Conservation (phyloP, 2,113 vertebrate genomes). For the Stigmatopora argus region DNA sequence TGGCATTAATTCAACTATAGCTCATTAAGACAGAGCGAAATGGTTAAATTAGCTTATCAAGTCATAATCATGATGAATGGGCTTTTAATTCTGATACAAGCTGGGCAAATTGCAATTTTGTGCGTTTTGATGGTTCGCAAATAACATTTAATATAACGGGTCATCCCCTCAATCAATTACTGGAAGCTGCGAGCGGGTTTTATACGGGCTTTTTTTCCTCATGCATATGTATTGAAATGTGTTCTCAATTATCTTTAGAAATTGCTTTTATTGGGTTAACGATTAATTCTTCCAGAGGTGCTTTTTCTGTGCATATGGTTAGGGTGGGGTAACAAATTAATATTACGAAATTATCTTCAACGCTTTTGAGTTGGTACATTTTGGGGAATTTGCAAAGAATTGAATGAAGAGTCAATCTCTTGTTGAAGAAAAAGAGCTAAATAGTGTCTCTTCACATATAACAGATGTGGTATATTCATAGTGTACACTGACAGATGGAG, state of each 20-base stretch:
- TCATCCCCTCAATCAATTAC: constrained; percentile 99
- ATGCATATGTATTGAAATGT: constrained; percentile 99
- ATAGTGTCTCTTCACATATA: neutral
- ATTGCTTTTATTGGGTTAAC: constrained; percentile 98
- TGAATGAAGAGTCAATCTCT: neutral
- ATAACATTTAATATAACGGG: constrained; percentile 99
- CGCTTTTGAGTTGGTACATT: neutral
- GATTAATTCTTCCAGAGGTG: constrained; percentile 70
- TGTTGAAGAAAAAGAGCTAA: neutral
- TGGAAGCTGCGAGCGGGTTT: constrained; percentile 84
- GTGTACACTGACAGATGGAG: neutral
- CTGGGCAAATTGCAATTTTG: constrained; percentile 99
- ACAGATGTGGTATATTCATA: neutral
- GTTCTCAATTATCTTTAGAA: constrained; percentile 99
- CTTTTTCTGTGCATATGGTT: constrained; percentile 65
- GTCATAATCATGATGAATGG: constrained; percentile 99
- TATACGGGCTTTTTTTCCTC: constrained; percentile 85
- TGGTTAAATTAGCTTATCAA: constrained; percentile 99
- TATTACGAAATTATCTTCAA: neutral
- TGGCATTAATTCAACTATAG: constrained; percentile 99
- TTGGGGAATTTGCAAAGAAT: neutral
- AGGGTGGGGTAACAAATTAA: constrained; percentile 50
- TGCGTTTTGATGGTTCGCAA: constrained; percentile 99
- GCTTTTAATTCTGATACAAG: constrained; percentile 99
- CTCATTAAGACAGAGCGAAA: constrained; percentile 99